Base-by-base conservation (phyloP, 2,113 vertebrate genomes). In the Leptobrachium ailaonicum region DNA sequence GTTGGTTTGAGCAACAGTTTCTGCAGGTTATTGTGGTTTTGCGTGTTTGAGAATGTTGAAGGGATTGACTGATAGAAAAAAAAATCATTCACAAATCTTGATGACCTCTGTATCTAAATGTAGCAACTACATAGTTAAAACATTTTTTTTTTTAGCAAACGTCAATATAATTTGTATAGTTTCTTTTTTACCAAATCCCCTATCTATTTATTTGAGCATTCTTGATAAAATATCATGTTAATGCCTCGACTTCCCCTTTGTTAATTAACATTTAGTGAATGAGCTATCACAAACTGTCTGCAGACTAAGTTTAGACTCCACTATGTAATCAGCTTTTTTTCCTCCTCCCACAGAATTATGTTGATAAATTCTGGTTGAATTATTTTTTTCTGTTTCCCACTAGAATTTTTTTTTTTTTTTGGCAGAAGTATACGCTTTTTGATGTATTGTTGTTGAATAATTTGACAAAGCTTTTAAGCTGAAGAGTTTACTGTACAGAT, bases 251-350 rank as follows among this genome's bases (percentile, higher is more conserved):
- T 78, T 66, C 3, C 45, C 14, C 41, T 6, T 20, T 66, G 50
- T 47, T 69, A 68, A 74, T 79, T 60, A 56, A 62, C 44, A 20
- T 53, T 41, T 79, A 70, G 76, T 53, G 76, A 77, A 44, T 82
- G 41, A 74, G 82, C 76, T 50, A 70, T 75, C 71, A 72, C 66
- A 73, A n/a, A 54, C 71, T 70, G 76, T 82, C 76, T 75, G 72
- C 42, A 60, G 66, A 75, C 66, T 60, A 53, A 10, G 79, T 81
- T 75, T 75, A 81, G 79, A 75, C 79, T 81, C 66, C 79, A 62
- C 64, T 10, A 41, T 81, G 42, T 81, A 81, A 81, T 81, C 79
- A 62, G 79, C 42, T 62, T 60, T 58, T 12, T 75, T 50, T 81
- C 71, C 78, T 81, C 78, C 78, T 32, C 47, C 47, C 71, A 74